Evolutionary conservation across 2,113 vertebrate species (phyloP).

Genomic region (Australoheros scitulus): DNA sequence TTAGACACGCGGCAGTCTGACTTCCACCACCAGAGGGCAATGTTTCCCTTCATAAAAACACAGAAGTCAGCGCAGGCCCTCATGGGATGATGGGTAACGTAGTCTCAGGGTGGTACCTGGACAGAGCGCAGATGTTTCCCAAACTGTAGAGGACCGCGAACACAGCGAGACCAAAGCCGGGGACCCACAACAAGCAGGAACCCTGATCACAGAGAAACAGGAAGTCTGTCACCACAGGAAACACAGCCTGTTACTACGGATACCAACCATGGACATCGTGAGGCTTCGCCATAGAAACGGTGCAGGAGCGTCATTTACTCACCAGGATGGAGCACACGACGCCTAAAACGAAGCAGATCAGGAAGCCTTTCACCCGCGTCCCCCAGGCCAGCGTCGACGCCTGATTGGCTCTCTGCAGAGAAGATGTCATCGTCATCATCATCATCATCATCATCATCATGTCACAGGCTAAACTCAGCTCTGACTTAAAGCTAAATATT

Average conservation of each 20-base stretch:
- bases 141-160: constrained; percentile 79
- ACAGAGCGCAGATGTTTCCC: constrained; percentile 77
- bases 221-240: neutral
- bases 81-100: neutral
- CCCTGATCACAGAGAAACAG: constrained; percentile 58
- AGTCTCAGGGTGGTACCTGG: constrained; percentile 67
- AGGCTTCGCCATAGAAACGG: neutral
- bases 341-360: constrained; percentile 73
- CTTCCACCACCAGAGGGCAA: neutral
- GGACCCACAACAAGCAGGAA: constrained; percentile 77
- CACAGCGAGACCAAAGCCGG: constrained; percentile 62
- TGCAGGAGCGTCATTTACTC: constrained; percentile 3
- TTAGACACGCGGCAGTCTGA: neutral
- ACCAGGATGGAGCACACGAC: constrained; percentile 75
- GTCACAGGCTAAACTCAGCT: neutral
- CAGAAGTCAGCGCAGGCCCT: neutral
- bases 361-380: constrained; percentile 77
- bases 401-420: constrained; percentile 72
- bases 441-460: neutral
- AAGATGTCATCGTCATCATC: neutral
- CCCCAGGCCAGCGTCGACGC: constrained; percentile 76
- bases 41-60: neutral
- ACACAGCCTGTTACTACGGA: neutral
- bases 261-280: neutral
- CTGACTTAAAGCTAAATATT: neutral